Evolutionary conservation across 2,113 vertebrate species (phyloP).

Genomic region (mouse (Mus musculus)): DNA sequence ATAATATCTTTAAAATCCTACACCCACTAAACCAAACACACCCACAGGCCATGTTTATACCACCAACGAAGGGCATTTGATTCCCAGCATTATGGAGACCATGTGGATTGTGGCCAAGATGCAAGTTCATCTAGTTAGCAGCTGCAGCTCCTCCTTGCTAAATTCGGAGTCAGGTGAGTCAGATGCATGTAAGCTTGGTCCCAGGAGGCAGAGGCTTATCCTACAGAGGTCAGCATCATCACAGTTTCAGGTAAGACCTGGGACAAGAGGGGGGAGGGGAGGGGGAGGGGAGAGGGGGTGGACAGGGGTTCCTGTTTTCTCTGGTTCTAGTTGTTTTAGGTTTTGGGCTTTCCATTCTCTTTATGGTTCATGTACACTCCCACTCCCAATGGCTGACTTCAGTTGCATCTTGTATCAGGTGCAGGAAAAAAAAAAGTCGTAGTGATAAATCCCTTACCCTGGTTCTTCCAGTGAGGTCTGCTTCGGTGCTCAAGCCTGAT

Average conservation of each 20-base stretch:
- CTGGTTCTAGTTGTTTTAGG: background rate
- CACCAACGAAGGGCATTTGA: background rate
- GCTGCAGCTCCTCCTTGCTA: background rate
- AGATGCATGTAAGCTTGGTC: background rate
- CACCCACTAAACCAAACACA: background rate
- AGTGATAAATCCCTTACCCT: background rate
- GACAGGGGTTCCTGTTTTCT: background rate
- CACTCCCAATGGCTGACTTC: background rate
- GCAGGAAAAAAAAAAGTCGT: background rate
- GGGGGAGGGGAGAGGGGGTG: no score
- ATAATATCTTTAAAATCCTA: background rate
- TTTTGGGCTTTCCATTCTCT: background rate
- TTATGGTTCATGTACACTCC: background rate
- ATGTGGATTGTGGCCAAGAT: background rate
- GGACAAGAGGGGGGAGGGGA: rapidly evolving
- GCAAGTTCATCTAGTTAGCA: background rate
- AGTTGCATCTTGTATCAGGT: background rate
- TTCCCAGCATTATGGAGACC: background rate
- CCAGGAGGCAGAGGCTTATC: no score
- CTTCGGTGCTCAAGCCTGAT: background rate
- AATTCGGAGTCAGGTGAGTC: background rate
- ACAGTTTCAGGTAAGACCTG: background rate
- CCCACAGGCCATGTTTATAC: background rate
- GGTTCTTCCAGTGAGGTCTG: background rate
- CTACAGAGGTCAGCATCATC: background rate